Evolutionary conservation across 2,888 invertebrate species (phyloP), one percentile per base, ranked within the genome.

Genomic region (Drosophila acutilabella): DNA sequence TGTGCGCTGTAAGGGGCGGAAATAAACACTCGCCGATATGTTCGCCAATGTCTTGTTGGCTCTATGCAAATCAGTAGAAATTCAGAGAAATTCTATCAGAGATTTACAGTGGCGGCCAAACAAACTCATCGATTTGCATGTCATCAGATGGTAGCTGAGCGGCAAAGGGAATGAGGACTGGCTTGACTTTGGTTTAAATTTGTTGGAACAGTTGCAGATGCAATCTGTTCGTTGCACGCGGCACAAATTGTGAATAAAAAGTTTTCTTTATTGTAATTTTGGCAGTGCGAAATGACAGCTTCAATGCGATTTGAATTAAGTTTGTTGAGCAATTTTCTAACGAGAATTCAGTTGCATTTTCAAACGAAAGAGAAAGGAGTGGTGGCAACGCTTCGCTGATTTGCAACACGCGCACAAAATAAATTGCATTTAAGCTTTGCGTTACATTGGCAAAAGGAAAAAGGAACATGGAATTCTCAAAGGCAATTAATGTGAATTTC

Each of bases 401-500:
- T 13, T 53, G 59, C 45, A 44, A 14, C 26, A 54, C 30, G 61
- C 51, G 23, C 54, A 41, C 53, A 36, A 64, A 45, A 62, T 61
- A 58, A 74, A 74, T 51, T 66, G 66, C 42, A 65, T 71, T 77
- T 47, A 33, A 64, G 42, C 23, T 38, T 14, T 51, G 13, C 33
- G 18, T 18, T 51, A 33, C n/a, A 45, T 14, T 36, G 36, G 30
- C 11, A 6, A 38, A 18, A 33, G 14, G 36, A 18, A 53, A 52
- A 48, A 16, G 53, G 23, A 20, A 18, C 14, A 10, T 11, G 61
- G 72, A 71, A 65, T 83, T 74, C 80, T 59, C 71, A 64, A 78
- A 74, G 71, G 89, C 81, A 81, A 84, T 86, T 77, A 81, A 78
- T 89, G 74, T 57, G 68, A 70, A 72, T 71, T 81, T 71, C 69